Evolutionary conservation across 2,888 invertebrate species (phyloP).

Genomic region (Noctua fimbriata): DNA sequence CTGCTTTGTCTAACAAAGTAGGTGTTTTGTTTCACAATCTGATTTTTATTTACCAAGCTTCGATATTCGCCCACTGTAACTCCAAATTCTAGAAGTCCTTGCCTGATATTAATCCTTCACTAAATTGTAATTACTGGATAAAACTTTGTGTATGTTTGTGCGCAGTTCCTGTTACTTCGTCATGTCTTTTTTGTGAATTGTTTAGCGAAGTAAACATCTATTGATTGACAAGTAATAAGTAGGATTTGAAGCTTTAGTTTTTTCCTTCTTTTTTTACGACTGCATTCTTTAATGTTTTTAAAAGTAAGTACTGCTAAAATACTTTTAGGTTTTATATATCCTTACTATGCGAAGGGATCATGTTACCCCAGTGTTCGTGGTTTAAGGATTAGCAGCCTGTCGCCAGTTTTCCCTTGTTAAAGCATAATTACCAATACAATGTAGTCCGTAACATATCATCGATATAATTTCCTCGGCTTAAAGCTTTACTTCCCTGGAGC

Average conservation of each 20-base stretch:
- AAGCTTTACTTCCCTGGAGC: slow-evolving; percentile 37
- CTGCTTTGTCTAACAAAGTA: slow-evolving; percentile 58
- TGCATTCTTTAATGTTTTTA: background rate
- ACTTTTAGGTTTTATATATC: background rate
- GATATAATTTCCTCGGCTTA: slow-evolving; percentile 21
- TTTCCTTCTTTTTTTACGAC: background rate
- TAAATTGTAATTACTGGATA: slow-evolving; percentile 45
- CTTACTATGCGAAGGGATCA: background rate
- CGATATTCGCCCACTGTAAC: slow-evolving; percentile 52
- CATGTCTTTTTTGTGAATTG: slow-evolving; percentile 35
- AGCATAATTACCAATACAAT: slow-evolving; percentile 17
- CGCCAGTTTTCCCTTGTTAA: slow-evolving; percentile 15
- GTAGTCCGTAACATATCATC: slow-evolving; percentile 7
- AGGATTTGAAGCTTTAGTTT: background rate
- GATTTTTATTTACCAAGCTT: slow-evolving; percentile 59
- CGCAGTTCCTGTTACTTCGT: slow-evolving; percentile 40
- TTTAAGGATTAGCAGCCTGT: slow-evolving; percentile 29
- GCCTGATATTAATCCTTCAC: slow-evolving; percentile 37
- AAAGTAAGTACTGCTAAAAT: background rate
- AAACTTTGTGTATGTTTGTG: slow-evolving; percentile 16
- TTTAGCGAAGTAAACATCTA: slow-evolving; percentile 25
- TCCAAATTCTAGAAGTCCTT: slow-evolving; percentile 47
- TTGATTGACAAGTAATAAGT: slow-evolving; percentile 37
- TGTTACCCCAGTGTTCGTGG: background rate
- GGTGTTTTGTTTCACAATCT: slow-evolving; percentile 57